These are phyloP conservation scores for Ammodytes dubius DNA, from an alignment of 2,113 vertebrate genomes.

Conservation along the genomic window DNA sequence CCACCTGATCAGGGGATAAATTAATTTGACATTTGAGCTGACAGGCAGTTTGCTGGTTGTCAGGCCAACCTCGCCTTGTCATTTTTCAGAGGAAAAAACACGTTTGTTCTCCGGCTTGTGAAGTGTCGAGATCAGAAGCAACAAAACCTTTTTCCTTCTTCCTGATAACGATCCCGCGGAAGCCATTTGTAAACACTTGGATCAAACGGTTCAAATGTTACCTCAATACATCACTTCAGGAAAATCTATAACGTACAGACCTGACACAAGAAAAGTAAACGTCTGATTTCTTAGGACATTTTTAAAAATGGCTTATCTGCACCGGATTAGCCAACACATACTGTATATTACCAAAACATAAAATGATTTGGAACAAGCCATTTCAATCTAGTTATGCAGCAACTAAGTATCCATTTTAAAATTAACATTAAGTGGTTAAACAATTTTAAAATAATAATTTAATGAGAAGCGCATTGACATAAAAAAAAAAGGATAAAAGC, in stretches of 20 bases:
- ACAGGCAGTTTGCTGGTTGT: conserved; percentile 66
- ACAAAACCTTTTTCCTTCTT: conserved; percentile 49
- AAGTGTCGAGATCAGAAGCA: conserved; percentile 65
- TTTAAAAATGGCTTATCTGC: neutral
- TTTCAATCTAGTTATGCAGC: neutral
- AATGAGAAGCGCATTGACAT: neutral
- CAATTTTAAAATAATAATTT: neutral
- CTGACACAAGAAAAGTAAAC: neutral
- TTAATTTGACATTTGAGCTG: conserved; percentile 82
- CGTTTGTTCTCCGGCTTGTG: conserved; percentile 56
- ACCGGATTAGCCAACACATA: conserved; percentile 13
- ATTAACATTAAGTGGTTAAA: conserved; percentile 1
- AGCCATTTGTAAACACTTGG: conserved; percentile 30
- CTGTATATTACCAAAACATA: neutral
- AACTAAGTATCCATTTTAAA: neutral
- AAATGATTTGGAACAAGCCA: neutral
- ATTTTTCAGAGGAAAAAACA: conserved; percentile 64
- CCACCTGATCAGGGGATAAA: conserved; percentile 78
- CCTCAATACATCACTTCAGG: conserved; percentile 3
- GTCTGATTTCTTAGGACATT: neutral
- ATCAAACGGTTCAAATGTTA: conserved; percentile 35
- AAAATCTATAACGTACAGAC: neutral
- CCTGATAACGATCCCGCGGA: conserved; percentile 47
- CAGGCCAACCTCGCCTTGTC: conserved; percentile 36
- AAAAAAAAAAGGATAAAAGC: neutral